Evolutionary conservation across 2,888 invertebrate genomes (phyloP), one percentile per base, ranked within the genome.

Genomic region (Oxyteleia sp.): DNA sequence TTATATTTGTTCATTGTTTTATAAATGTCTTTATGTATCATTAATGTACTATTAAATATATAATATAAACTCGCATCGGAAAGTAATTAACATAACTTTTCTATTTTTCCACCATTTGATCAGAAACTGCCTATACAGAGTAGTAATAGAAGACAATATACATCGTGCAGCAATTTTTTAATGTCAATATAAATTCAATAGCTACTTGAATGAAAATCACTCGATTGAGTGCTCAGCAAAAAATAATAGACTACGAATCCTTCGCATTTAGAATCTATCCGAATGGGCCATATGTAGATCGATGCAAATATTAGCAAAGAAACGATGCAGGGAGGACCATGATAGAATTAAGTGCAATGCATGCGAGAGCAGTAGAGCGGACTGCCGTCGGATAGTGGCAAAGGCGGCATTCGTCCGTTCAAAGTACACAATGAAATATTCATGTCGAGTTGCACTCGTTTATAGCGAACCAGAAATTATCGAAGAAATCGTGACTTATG

Each of bases 401-500:
- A 41, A 59, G 72, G 69, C 83, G 79, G 79, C 87, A 86, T n/a
- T n/a, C n/a, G n/a, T n/a, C n/a, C n/a, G n/a, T n/a, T n/a, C n/a
- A n/a, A n/a, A n/a, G n/a, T n/a, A n/a, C n/a, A n/a, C n/a, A n/a
- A n/a, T n/a, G n/a, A n/a, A n/a, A n/a, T n/a, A n/a, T n/a, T n/a
- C n/a, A n/a, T n/a, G n/a, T n/a, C n/a, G n/a, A n/a, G n/a, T n/a
- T n/a, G n/a, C n/a, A n/a, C n/a, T n/a, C n/a, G 86, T 87, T 88
- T 87, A 85, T 82, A 82, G 72, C 75, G 74, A 41, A 55, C 57
- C 72, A 82, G 85, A 87, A 87, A 88, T 87, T 85, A 87, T 89
- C 85, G 80, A 76, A 79, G 75, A 83, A 87, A 89, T 88, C 84
- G 78, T 84, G 84, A 87, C 86, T 88, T 85, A 88, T 86, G 82